These are phyloP conservation scores for Cylindroiulus punctatus DNA, from an alignment of 2,888 invertebrate genomes.

Conservation along the genomic window DNA sequence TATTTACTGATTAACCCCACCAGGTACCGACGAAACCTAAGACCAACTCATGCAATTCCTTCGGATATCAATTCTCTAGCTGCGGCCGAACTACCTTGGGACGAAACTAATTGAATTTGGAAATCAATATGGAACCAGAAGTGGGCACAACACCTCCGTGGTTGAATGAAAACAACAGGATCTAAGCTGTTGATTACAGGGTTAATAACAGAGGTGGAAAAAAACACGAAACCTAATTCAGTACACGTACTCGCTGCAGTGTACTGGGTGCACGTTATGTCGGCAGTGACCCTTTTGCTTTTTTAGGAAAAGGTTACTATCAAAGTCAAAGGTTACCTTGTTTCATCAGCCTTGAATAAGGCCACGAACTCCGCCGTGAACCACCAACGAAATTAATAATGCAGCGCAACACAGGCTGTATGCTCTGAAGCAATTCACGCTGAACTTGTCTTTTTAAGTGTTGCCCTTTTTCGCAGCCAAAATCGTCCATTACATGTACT, in stretches of 20 bases:
- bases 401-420: slow-evolving; percentile 33
- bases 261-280: slow-evolving; percentile 13
- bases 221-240: slow-evolving; percentile 9
- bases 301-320: slow-evolving; percentile 27
- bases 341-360: slow-evolving; percentile 47
- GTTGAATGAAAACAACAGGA: slow-evolving; percentile 38
- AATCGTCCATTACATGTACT: not conserved
- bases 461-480: slow-evolving; percentile 35
- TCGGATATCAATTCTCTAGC: not conserved
- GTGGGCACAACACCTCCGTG: not conserved
- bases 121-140: slow-evolving; percentile 33
- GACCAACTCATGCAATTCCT: not conserved
- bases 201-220: slow-evolving; percentile 36
- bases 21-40: not conserved
- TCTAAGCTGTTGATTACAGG: slow-evolving; percentile 22
- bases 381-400: slow-evolving; percentile 16
- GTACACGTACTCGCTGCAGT: slow-evolving; percentile 11
- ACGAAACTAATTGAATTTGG: slow-evolving; percentile 19
- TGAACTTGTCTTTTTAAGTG: slow-evolving; percentile 19
- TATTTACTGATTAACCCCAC: not conserved
- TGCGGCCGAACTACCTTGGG: not conserved
- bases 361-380: slow-evolving; percentile 24
- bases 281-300: slow-evolving; percentile 47
- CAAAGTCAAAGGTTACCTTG: slow-evolving; percentile 38
- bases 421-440: slow-evolving; percentile 20